Conservation (phyloP, 2,797 vertebrate species). For the Octomys mimax region DNA sequence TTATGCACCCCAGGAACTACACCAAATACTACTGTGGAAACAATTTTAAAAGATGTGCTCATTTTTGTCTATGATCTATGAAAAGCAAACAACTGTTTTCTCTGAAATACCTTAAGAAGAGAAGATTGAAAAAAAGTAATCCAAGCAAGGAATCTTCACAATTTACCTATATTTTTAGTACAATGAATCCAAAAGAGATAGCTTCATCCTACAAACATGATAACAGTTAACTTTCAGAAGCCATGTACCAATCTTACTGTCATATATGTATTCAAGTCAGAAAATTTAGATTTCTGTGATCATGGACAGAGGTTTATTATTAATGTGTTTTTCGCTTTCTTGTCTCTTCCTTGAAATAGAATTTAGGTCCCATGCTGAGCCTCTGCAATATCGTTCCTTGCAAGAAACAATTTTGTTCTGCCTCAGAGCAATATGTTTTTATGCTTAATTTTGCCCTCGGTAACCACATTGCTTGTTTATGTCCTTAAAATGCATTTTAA, state of each 20-base stretch:
- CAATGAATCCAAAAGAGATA: background rate
- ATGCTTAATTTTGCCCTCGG: constrained; percentile 88
- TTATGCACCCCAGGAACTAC: background rate
- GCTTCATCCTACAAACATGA: background rate
- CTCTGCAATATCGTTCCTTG: constrained; percentile 87
- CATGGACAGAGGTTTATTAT: constrained; percentile 84
- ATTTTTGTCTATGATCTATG: background rate
- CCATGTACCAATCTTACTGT: background rate
- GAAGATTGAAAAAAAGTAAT: constrained; percentile 1
- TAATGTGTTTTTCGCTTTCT: constrained; percentile 85
- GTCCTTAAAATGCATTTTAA: constrained; percentile 88
- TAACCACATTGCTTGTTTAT: constrained; percentile 88
- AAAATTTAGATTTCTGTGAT: constrained; percentile 82
- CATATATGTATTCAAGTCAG: constrained; percentile 21
- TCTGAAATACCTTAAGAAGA: background rate
- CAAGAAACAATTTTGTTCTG: constrained; percentile 87
- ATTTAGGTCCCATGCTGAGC: constrained; percentile 87
- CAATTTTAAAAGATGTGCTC: constrained; percentile 11
- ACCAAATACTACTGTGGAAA: constrained; percentile 17
- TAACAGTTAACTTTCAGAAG: background rate
- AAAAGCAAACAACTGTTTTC: background rate
- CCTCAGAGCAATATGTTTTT: constrained; percentile 88
- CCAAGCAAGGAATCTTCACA: background rate
- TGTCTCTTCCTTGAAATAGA: constrained; percentile 83
- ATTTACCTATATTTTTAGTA: constrained; percentile 8